phyloP scores from a whole-genome alignment of 2,797 vertebrate species.

The Ciconia nigra region DNA sequence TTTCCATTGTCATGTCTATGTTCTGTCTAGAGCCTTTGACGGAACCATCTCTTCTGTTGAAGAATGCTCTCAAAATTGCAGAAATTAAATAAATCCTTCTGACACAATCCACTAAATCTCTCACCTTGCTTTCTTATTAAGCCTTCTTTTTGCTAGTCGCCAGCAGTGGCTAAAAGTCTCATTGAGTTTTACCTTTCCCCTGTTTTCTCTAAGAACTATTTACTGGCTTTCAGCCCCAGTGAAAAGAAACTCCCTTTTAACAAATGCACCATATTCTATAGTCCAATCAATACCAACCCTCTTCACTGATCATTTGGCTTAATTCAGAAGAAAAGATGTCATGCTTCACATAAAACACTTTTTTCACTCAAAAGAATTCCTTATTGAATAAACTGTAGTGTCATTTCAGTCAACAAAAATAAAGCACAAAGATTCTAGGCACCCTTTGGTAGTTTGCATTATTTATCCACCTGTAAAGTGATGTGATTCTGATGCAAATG shows the following conservation, averaged over 20 bases:
- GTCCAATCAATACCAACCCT: conserved; percentile 20
- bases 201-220: conserved; percentile 9
- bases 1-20: neutral
- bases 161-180: conserved; percentile 2
- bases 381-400: conserved; percentile 23
- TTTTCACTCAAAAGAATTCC: neutral
- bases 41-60: neutral
- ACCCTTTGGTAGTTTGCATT: conserved; percentile 18
- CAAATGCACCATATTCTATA: conserved; percentile 7
- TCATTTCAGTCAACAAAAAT: conserved; percentile 13
- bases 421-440: neutral
- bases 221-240: neutral
- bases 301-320: conserved; percentile 24
- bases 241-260: conserved; percentile 10
- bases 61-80: neutral
- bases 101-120: neutral
- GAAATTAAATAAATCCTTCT: conserved; percentile 7
- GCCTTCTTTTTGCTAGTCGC: neutral
- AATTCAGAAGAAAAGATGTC: conserved; percentile 25
- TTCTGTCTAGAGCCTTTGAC: neutral
- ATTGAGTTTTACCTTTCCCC: neutral
- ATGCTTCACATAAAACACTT: conserved; percentile 12
- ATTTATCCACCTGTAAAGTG: conserved; percentile 34
- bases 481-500: conserved; percentile 28
- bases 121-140: neutral